Evolutionary conservation across 2,797 vertebrate species (phyloP).

Genomic region (Florisuga fusca): DNA sequence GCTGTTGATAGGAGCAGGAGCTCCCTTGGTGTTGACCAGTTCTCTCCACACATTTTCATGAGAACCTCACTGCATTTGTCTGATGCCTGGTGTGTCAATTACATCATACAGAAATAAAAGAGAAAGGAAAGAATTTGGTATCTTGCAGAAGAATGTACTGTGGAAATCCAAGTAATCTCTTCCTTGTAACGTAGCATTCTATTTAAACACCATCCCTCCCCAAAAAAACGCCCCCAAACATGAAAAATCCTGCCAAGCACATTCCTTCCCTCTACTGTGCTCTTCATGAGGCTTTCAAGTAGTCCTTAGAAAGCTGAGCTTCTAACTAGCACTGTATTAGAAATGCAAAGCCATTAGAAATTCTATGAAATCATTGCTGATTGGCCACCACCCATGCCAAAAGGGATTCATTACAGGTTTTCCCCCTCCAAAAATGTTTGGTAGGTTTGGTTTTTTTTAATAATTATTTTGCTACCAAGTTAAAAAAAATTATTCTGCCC

Average conservation of each 20-base stretch:
- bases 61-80: not conserved
- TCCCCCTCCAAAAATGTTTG: not conserved
- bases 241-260: not conserved
- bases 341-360: not conserved
- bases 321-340: not conserved
- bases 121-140: not conserved
- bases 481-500: not conserved
- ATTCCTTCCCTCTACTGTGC: fast-evolving
- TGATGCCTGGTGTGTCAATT: not conserved
- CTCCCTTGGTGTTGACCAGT: not conserved
- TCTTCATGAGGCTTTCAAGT: not conserved
- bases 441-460: not conserved
- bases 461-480: not conserved
- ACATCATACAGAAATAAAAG: not conserved
- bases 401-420: not conserved
- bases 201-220: not conserved
- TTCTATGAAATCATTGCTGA: not conserved
- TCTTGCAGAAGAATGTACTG: not conserved
- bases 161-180: not conserved
- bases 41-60: not conserved
- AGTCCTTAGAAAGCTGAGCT: not conserved
- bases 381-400: not conserved
- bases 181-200: not conserved
- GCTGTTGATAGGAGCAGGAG: not conserved
- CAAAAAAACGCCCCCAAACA: not conserved